Conservation (phyloP, 2,113 vertebrate genomes). For the Microtus oregoni region DNA sequence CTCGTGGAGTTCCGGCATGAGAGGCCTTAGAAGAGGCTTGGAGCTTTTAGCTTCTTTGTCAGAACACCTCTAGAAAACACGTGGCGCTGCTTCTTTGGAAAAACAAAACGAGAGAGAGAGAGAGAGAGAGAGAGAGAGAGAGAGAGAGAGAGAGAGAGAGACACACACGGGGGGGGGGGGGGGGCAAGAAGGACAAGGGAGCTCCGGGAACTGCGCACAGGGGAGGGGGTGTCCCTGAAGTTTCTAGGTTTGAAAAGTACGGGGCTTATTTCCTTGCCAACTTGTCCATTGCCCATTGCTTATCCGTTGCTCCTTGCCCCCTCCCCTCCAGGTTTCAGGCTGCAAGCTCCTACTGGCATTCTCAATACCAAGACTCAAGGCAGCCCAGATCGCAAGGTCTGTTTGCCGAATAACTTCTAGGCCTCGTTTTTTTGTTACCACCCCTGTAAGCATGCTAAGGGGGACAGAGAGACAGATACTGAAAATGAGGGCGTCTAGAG, state of each 20-base stretch:
- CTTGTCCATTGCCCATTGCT: slow-evolving; percentile 9
- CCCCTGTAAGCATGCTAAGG: neutral
- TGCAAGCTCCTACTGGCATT: neutral
- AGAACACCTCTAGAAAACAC: neutral
- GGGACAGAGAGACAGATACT: neutral
- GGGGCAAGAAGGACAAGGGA: neutral
- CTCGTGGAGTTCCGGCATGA: neutral
- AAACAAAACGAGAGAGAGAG: neutral
- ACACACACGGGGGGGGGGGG: too few relatives aligned
- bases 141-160: too few relatives aligned
- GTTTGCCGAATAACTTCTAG: neutral
- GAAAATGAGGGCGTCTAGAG: neutral
- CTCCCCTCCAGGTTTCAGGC: neutral
- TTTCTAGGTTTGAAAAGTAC: slow-evolving; percentile 31
- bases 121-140: too few relatives aligned
- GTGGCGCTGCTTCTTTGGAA: neutral
- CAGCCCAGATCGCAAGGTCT: neutral
- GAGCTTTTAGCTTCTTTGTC: neutral
- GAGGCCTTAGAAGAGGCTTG: neutral
- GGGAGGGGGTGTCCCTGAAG: neutral
- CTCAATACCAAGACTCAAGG: neutral
- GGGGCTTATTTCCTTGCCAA: neutral
- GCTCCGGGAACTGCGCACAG: neutral
- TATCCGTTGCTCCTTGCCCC: neutral
- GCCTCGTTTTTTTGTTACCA: neutral